Percentiles rank a stretch among this genome's conserved stretches.
Evolutionary conservation across 2,888 invertebrate genomes (phyloP).

Genomic region (Drosophila austrosaltans): DNA sequence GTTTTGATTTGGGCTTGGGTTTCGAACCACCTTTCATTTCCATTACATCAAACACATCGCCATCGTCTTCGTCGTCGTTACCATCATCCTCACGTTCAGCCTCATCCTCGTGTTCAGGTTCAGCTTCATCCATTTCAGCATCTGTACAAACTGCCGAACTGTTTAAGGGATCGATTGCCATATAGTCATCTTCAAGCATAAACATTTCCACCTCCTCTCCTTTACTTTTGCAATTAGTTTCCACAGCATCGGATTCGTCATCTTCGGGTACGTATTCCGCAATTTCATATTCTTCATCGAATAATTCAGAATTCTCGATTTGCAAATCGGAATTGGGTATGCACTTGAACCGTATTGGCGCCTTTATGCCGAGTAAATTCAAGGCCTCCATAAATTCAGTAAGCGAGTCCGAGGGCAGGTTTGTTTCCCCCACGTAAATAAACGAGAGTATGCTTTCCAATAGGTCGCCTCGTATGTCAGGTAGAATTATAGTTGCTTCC

Average conservation of each 20-base stretch:
- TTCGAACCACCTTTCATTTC: constrained; percentile 56
- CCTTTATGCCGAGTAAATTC: constrained; percentile 82
- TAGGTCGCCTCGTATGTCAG: constrained; percentile 80
- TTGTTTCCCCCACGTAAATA: constrained; percentile 82
- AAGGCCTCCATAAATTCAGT: constrained; percentile 82
- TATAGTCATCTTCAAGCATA: constrained; percentile 78
- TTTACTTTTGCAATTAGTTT: constrained; percentile 60
- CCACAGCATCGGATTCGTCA: constrained; percentile 65
- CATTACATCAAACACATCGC: constrained; percentile 54
- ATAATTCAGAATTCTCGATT: constrained; percentile 76
- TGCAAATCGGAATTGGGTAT: constrained; percentile 69
- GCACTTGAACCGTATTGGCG: constrained; percentile 83
- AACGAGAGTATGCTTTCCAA: constrained; percentile 81
- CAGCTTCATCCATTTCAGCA: constrained; percentile 60
- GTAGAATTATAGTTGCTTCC: constrained; percentile 81
- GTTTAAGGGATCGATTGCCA: constrained; percentile 64
- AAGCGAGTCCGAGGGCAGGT: constrained; percentile 78
- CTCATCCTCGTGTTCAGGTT: too few species aligned
- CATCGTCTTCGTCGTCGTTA: constrained; percentile 57
- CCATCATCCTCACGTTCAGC: constrained; percentile 31
- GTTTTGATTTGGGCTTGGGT: constrained; percentile 38
- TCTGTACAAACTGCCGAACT: constrained; percentile 53
- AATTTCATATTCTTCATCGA: constrained; percentile 66
- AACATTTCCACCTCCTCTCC: constrained; percentile 71
- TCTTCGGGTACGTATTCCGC: constrained; percentile 21